These are phyloP conservation scores for Conus betulinus DNA, from an alignment of 1,140 invertebrate genomes.

Conservation along the genomic window DNA sequence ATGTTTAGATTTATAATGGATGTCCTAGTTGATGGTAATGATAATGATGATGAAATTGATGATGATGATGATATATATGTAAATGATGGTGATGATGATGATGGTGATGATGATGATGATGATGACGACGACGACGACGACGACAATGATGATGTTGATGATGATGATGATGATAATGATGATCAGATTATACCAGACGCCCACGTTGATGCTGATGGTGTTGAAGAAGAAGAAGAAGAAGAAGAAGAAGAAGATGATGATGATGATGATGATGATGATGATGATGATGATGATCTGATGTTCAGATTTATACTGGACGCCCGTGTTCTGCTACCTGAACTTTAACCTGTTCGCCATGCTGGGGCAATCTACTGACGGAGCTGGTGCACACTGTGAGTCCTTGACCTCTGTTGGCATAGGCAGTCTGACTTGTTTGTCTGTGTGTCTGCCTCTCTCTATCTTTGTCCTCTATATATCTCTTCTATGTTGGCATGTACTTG, in stretches of 20 bases:
- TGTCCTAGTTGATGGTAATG: neutral
- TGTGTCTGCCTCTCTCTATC: too few species aligned
- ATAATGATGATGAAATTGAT: neutral
- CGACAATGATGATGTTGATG: conserved; percentile 8
- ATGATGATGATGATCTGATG: neutral
- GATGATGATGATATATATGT: too few species aligned
- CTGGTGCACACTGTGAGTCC: conserved; percentile 85
- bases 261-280: conserved; percentile 18
- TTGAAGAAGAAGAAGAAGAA: too few species aligned
- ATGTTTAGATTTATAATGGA: conserved; percentile 1
- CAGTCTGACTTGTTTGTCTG: too few species aligned
- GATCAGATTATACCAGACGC: neutral
- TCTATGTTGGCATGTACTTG: too few species aligned
- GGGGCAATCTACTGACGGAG: conserved; percentile 90
- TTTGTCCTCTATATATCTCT: too few species aligned
- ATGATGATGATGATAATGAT: conserved; percentile 13
- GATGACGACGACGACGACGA: neutral
- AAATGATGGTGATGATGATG: neutral
- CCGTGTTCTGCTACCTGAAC: conserved; percentile 92
- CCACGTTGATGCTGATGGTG: neutral
- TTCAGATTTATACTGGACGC: conserved; percentile 82
- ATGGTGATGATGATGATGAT: conserved; percentile 3
- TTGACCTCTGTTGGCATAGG: neutral
- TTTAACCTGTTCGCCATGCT: conserved; percentile 96
- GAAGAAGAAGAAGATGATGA: too few species aligned